Evolutionary conservation across 1,140 invertebrate genomes (phyloP).

Genomic region (Scaptodrosophila lebanonensis): DNA sequence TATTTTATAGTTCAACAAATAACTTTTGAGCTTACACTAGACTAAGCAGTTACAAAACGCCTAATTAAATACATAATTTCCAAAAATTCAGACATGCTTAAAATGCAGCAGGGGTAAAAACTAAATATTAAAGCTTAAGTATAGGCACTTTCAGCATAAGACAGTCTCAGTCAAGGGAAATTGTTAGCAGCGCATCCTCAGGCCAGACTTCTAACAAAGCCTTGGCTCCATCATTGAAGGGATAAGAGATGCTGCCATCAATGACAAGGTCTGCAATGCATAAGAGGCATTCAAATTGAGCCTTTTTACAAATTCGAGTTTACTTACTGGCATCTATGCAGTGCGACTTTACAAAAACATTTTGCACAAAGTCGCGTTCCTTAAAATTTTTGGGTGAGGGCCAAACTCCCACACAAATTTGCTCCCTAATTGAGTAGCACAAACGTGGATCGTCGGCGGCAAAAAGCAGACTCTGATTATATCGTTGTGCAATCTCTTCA

Average conservation of each 20-base stretch:
- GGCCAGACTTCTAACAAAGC: slow-evolving; percentile 89
- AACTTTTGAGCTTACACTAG: slow-evolving; percentile 55
- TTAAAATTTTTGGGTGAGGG: slow-evolving; percentile 84
- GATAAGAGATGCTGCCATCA: slow-evolving; percentile 96
- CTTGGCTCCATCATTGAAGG: slow-evolving; percentile 95
- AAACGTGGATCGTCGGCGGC: slow-evolving; percentile 86
- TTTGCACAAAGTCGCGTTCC: slow-evolving; percentile 83
- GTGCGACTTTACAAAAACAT: slow-evolving; percentile 88
- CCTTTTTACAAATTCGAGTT: neutral
- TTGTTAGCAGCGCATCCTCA: slow-evolving; percentile 92
- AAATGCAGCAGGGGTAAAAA: slow-evolving; percentile 19
- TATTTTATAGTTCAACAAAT: slow-evolving; percentile 33
- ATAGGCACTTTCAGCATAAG: slow-evolving; percentile 28
- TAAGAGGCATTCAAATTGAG: neutral
- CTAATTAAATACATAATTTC: slow-evolving; percentile 51
- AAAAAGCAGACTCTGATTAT: slow-evolving; percentile 91
- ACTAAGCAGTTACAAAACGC: slow-evolving; percentile 56
- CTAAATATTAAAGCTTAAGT: slow-evolving; percentile 5
- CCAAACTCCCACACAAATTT: slow-evolving; percentile 89
- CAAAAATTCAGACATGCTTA: slow-evolving; percentile 40
- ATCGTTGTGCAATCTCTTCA: slow-evolving; percentile 83
- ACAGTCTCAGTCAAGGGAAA: slow-evolving; percentile 81
- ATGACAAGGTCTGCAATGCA: slow-evolving; percentile 86
- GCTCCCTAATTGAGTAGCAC: slow-evolving; percentile 94
- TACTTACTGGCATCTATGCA: slow-evolving; percentile 91